Conservation (phyloP, 2,797 vertebrate genomes). For the Hydrophis major region DNA sequence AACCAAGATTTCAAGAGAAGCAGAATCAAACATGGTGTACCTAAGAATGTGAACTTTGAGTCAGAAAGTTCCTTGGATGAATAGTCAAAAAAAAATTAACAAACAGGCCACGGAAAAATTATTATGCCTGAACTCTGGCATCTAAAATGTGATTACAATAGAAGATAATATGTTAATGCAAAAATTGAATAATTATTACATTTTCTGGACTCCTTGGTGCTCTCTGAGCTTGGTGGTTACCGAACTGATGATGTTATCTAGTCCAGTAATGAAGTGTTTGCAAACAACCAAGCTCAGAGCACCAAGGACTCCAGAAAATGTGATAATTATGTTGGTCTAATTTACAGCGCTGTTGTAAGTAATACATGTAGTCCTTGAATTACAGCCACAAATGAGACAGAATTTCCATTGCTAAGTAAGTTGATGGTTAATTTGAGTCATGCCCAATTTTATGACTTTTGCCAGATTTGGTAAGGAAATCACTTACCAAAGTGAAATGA, state of each 20-base stretch:
- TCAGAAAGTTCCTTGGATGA: not conserved
- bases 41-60: not conserved
- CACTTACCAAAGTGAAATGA: not conserved
- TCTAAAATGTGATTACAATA: not conserved
- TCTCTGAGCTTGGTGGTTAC: not conserved
- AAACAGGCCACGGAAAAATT: not conserved
- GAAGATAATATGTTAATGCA: not conserved
- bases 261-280: too few species aligned
- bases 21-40: not conserved
- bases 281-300: not conserved
- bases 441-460: not conserved
- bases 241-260: too few species aligned
- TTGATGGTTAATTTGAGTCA: not conserved
- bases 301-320: not conserved
- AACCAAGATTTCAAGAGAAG: slow-evolving; percentile 6
- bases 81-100: not conserved
- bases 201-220: not conserved
- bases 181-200: not conserved
- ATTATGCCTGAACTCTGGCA: not conserved
- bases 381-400: not conserved
- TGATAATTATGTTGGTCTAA: not conserved
- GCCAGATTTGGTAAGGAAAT: not conserved
- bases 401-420: not conserved
- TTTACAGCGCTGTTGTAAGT: not conserved
- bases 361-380: not conserved